Evolutionary conservation across 2,888 invertebrate genomes (phyloP).

Genomic region (Pinctada fucata): DNA sequence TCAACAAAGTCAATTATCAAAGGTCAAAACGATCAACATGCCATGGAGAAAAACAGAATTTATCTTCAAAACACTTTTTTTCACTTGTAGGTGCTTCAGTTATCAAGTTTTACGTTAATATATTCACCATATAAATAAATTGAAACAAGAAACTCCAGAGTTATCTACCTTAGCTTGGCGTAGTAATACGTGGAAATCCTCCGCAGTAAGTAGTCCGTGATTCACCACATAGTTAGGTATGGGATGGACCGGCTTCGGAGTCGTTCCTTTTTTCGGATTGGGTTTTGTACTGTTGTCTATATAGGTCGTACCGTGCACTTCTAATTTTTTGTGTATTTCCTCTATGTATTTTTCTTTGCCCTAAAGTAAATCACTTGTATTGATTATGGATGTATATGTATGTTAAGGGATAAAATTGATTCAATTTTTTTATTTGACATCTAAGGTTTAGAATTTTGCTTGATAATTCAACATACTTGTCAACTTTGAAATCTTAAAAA

Average conservation of each 20-base stretch:
- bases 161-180: constrained; percentile 70
- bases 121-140: no score
- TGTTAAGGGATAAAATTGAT: background rate
- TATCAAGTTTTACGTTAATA: no score
- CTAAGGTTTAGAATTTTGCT: no score
- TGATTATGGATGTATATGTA: background rate
- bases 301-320: constrained; percentile 77
- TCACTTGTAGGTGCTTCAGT: no score
- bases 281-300: constrained; percentile 48
- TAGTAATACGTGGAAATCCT: constrained; percentile 72
- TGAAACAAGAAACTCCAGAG: background rate
- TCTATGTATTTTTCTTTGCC: constrained; percentile 69
- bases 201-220: constrained; percentile 76
- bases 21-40: no score
- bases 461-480: no score
- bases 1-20: no score
- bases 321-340: constrained; percentile 63
- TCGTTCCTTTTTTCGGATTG: background rate
- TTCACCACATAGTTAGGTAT: constrained; percentile 75
- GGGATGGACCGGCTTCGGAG: background rate
- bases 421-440: background rate
- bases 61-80: no score
- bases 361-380: constrained; percentile 47
- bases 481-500: no score
- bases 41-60: no score